phyloP scores from a whole-genome alignment of 2,113 vertebrate species.

The Perca flavescens region DNA sequence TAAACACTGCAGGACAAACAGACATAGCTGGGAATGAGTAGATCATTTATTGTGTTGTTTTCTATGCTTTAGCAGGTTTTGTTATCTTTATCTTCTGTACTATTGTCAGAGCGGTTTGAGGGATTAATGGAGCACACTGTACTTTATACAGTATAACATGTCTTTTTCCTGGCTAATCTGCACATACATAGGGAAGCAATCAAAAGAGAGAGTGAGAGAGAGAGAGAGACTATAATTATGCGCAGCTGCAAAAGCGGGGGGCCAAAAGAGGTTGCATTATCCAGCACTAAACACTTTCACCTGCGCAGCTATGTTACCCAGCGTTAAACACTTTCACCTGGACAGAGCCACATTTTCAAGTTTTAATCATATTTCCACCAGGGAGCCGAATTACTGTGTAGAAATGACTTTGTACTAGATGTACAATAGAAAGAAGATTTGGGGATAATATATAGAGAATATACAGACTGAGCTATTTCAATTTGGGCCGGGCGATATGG shows the following conservation, averaged over 20 bases:
- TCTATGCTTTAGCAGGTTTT: too few species aligned
- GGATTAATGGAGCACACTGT: slow-evolving; percentile 42
- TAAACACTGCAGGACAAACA: neutral
- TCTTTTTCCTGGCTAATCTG: slow-evolving; percentile 91
- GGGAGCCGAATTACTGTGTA: slow-evolving; percentile 21
- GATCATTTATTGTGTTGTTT: too few species aligned
- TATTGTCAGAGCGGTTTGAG: neutral
- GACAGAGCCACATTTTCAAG: slow-evolving; percentile 33
- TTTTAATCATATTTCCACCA: slow-evolving; percentile 62
- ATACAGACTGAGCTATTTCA: slow-evolving; percentile 11
- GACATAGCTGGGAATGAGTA: neutral
- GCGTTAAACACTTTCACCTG: slow-evolving; percentile 77
- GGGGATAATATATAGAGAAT: neutral
- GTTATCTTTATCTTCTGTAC: neutral
- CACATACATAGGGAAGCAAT: slow-evolving; percentile 87
- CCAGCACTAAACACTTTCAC: slow-evolving; percentile 80
- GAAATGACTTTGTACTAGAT: slow-evolving; percentile 14
- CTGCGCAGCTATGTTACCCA: slow-evolving; percentile 65
- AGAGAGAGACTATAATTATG: slow-evolving; percentile 66
- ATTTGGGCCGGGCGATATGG: too few species aligned
- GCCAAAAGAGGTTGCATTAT: slow-evolving; percentile 67
- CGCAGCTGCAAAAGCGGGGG: slow-evolving; percentile 74
- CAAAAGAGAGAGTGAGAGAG: slow-evolving; percentile 46
- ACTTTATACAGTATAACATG: slow-evolving; percentile 80
- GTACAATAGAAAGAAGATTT: slow-evolving; percentile 4